Conservation (phyloP, 2,888 invertebrate species). For the Thalpophila matura region DNA sequence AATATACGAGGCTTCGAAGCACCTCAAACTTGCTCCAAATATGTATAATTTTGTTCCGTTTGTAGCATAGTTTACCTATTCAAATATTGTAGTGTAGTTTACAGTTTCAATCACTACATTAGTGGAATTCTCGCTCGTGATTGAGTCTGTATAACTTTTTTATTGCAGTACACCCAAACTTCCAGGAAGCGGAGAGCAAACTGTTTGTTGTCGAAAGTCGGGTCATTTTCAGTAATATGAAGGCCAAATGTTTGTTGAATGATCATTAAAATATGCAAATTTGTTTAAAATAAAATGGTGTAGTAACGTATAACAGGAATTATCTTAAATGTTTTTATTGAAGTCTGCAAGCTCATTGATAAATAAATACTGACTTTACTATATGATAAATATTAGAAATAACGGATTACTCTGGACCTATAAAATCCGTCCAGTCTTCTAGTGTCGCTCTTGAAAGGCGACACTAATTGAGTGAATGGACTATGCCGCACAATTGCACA, state of each 20-base stretch:
- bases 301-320: too few species aligned
- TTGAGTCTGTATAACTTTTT: conserved; percentile 41
- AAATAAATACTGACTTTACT: too few species aligned
- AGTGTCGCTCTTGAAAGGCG: too few species aligned
- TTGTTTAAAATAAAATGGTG: too few species aligned
- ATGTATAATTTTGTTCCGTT: conserved; percentile 44
- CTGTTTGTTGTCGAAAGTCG: conserved; percentile 34
- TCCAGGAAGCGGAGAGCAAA: conserved; percentile 11
- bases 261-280: too few species aligned
- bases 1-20: conserved; percentile 46
- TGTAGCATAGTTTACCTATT: conserved; percentile 43
- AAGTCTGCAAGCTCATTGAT: too few species aligned
- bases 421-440: too few species aligned
- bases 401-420: too few species aligned
- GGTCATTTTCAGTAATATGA: conserved; percentile 20
- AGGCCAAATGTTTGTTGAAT: conserved; percentile 26
- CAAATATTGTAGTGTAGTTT: conserved; percentile 30
- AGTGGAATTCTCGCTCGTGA: conserved; percentile 23
- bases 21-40: conserved; percentile 37
- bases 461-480: too few species aligned
- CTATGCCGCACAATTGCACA: background rate
- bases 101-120: conserved; percentile 40
- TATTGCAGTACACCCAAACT: conserved; percentile 43
- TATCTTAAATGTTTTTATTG: too few species aligned
- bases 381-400: too few species aligned